Evolutionary conservation across 2,888 invertebrate species (phyloP).

Genomic region (Rhamnusium bicolor): DNA sequence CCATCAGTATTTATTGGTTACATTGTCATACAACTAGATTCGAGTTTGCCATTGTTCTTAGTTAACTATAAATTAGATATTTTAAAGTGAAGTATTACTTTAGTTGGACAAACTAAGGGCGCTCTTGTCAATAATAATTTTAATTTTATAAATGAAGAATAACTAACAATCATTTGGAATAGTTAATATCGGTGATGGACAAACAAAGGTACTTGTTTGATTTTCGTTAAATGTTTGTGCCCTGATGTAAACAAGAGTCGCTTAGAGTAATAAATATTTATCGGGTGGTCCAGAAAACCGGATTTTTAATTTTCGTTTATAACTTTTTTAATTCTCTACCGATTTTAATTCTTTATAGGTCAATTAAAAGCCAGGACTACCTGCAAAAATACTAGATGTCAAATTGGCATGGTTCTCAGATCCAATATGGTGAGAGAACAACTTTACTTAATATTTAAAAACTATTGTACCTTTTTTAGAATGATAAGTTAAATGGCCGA

Average conservation of each 20-base stretch:
- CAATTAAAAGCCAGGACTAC: no score
- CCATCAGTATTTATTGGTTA: constrained; percentile 53
- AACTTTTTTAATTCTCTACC: no score
- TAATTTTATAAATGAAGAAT: constrained; percentile 21
- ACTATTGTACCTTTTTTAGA: no score
- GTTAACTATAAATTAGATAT: constrained; percentile 43
- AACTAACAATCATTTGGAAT: constrained; percentile 2
- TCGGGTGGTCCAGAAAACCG: no score
- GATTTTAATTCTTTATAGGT: no score
- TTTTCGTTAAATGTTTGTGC: neutral
- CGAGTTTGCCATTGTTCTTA: constrained; percentile 44
- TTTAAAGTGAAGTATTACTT: constrained; percentile 36
- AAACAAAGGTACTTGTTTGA: constrained; percentile 8
- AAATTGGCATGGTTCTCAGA: no score
- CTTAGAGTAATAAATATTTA: neutral
- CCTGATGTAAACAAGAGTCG: neutral
- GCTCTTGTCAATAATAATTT: constrained; percentile 15
- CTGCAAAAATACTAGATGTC: no score
- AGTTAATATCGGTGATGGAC: constrained; percentile 24
- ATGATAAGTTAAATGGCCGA: no score
- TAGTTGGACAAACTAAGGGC: constrained; percentile 23
- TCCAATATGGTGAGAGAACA: no score
- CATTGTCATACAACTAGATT: constrained; percentile 39
- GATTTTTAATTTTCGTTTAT: no score
- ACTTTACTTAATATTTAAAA: no score